These are phyloP conservation scores for Argopecten irradians DNA, from an alignment of 1,140 invertebrate species.

Conservation along the genomic window DNA sequence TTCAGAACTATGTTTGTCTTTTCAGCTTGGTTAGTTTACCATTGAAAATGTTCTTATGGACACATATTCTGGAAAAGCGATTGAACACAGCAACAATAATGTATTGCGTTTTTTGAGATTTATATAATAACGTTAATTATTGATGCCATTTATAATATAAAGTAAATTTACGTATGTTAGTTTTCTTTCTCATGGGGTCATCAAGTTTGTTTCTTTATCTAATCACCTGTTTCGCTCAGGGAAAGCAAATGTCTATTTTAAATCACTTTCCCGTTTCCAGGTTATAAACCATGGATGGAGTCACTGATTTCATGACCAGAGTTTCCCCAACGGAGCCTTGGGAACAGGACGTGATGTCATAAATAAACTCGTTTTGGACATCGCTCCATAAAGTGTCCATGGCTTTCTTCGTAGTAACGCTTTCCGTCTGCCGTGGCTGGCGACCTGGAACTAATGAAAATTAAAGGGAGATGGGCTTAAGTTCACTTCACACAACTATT, in stretches of 20 bases:
- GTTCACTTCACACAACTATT: neutral
- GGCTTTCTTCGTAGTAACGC: neutral
- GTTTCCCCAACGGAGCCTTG: neutral
- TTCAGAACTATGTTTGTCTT: too few relatives aligned
- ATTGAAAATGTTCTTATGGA: too few relatives aligned
- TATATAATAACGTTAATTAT: too few relatives aligned
- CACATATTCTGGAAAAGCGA: too few relatives aligned
- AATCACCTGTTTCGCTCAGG: neutral
- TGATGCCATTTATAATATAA: too few relatives aligned
- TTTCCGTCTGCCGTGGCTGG: neutral
- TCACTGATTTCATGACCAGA: neutral
- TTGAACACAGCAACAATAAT: too few relatives aligned
- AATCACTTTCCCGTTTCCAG: neutral
- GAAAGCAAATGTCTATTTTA: neutral
- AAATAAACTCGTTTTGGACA: neutral
- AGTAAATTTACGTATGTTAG: too few relatives aligned
- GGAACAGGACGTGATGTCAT: neutral
- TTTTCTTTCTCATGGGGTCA: constrained; percentile 12
- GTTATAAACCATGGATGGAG: neutral
- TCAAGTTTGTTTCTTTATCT: neutral
- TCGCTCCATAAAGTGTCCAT: neutral
- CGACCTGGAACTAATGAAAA: neutral
- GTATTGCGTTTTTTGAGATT: too few relatives aligned
- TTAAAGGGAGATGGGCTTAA: neutral
- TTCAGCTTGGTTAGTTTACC: too few relatives aligned